Base-by-base conservation (phyloP, 2,113 vertebrate species). In the Callipepla squamata region DNA sequence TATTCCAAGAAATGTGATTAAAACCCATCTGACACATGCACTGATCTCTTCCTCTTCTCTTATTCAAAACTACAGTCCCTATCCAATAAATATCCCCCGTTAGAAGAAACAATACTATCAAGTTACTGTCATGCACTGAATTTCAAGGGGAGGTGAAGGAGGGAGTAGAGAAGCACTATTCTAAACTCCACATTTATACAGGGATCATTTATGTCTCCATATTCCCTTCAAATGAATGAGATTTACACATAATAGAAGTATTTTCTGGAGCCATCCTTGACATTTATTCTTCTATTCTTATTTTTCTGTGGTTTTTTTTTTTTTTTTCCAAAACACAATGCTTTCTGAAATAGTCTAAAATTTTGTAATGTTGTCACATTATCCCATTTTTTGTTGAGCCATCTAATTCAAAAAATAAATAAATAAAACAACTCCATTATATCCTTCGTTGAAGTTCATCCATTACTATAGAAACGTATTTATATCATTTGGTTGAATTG, bases 401-500 rank as follows among this genome's bases (percentile, higher is more conserved):
- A 55, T 32, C 53, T 30, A 55, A 32, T 55, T 32, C 6, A 19
- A 55, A 55, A 53, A 28, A 53, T 15, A 53, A 26, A 53, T 8
- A 53, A 17, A 30, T 17, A 55, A 55, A 32, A 17, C 53, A 32
- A 32, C 28, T 32, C 40, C 51, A 22, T 8, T 76, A n/a, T 61
- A 87, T 45, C 48, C 28, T 78, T 30, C 66, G 85, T 48, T 82
- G 45, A 80, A 82, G 53, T 23, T 28, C 55, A 70, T 59, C 50
- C 73, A 84, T 94, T 89, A 66, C 89, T 82, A 92, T 66, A 94
- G 87, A 67, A 94, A 88, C 61, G 80, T 50, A 44, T 87, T 21
- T 26, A 67, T 7, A 65, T 36, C 1, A 72, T 78, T 67, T 70
- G 14, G 74, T 59, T 58, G 55, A 91, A 63, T 23, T 69, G 28